Evolutionary conservation across 1,140 invertebrate species (phyloP), one percentile per base, ranked within the genome.

Genomic region (Chlorops oryzae): DNA sequence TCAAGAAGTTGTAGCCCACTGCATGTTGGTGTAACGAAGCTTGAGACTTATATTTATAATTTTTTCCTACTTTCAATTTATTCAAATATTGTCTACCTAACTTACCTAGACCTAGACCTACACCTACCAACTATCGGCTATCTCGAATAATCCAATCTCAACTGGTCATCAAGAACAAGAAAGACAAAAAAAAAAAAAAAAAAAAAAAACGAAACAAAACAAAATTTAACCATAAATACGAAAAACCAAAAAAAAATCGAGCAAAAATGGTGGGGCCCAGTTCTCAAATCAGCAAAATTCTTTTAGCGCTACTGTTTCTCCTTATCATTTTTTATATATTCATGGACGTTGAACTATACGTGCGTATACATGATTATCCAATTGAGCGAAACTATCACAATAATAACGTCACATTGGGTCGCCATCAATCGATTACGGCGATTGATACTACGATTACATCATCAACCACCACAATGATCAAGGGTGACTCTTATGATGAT

Each of bases 261-360:
- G 9, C 43, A 46, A 77, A 73, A 69, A 80, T 80, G 78, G 70
- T 80, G 51, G 76, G 78, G 10, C 77, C 78, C 38, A 77, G 78
- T 46, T 78, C 78, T 24, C 75, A 78, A 63, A 73, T 79, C 39
- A 80, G 78, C 65, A 80, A 80, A 61, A 60, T 78, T 38, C 61
- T 80, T 55, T 62, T 79, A 34, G 60, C 62, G 13, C 54, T 78
- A 27, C 62, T 80, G 28, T 65, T 78, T 38, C 15, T 78, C 27
- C 55, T 80, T 27, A 59, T 80, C 40, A 44, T 78, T 27, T 83
- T 78, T 56, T 82, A 80, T 53, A 49, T 79, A 39, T 77, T 72
- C 45, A 82, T 83, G 80, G 81, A 83, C 58, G 64, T 77, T 41
- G 65, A 77, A 46, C 61, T 83, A 24, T 82, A 81, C 58, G 59